phyloP scores from a whole-genome alignment of 2,113 vertebrate species.

The Labrus mixtus region DNA sequence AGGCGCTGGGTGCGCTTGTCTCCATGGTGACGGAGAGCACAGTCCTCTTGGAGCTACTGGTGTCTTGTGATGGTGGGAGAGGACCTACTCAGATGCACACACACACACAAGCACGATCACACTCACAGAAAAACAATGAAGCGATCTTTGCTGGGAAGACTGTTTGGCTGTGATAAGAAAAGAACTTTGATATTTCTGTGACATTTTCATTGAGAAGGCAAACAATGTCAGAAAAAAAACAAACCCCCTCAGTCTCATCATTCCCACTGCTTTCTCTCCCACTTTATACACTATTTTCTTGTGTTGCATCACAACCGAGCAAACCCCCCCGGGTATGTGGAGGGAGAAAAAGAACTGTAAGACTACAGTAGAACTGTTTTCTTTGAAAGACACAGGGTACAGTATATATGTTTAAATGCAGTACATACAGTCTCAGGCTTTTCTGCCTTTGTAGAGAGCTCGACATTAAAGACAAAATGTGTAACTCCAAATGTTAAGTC shows the following conservation, averaged over 20 bases:
- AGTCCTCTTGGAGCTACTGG: slow-evolving; percentile 79
- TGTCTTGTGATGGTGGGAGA: slow-evolving; percentile 81
- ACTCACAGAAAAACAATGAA: slow-evolving; percentile 20
- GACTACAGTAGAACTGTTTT: not conserved
- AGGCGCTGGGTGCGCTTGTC: slow-evolving; percentile 84
- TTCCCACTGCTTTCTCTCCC: slow-evolving; percentile 13
- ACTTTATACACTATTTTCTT: slow-evolving; percentile 19
- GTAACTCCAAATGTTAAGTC: not conserved
- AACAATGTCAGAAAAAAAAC: slow-evolving; percentile 17
- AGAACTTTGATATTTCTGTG: slow-evolving; percentile 35
- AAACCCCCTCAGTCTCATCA: slow-evolving; percentile 9
- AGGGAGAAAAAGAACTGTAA: slow-evolving; percentile 4
- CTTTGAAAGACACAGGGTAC: not conserved
- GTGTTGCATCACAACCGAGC: slow-evolving; percentile 32
- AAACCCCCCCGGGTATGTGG: slow-evolving; percentile 8
- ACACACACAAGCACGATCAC: slow-evolving; percentile 22
- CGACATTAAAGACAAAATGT: not conserved
- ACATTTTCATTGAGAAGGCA: slow-evolving; percentile 32
- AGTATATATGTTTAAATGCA: not conserved
- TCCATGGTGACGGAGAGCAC: slow-evolving; percentile 84
- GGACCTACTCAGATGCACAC: slow-evolving; percentile 63
- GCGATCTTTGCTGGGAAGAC: slow-evolving; percentile 19
- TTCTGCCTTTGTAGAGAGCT: not conserved
- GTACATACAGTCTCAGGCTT: not conserved
- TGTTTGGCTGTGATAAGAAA: not conserved